Evolutionary conservation across 2,113 vertebrate species (phyloP).

Genomic region (Hippopotamus amphibius): DNA sequence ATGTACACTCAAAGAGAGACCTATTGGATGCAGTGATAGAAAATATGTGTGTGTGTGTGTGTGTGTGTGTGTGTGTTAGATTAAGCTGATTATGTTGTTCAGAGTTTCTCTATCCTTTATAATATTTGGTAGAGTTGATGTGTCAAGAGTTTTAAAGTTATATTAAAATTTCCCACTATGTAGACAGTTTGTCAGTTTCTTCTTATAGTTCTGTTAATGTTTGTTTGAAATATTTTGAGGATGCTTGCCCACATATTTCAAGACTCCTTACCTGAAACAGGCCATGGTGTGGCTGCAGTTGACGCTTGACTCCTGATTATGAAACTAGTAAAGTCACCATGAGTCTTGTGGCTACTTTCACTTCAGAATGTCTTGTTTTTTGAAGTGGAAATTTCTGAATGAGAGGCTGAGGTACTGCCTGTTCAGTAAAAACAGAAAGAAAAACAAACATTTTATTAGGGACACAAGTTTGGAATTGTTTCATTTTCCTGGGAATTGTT

Average conservation of each 20-base stretch:
- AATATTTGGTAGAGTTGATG: conserved; percentile 1
- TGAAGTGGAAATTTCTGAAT: conserved; percentile 54
- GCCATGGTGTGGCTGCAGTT: neutral
- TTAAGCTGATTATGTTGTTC: neutral
- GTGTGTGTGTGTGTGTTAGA: neutral
- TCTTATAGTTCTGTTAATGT: conserved; percentile 1
- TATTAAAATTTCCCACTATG: neutral
- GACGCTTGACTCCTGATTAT: neutral
- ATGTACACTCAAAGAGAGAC: neutral
- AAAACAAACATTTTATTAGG: neutral
- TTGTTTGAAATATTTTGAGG: neutral
- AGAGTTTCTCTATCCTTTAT: neutral
- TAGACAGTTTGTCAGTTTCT: neutral
- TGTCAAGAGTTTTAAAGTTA: neutral
- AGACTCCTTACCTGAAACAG: neutral
- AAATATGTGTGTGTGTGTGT: neutral
- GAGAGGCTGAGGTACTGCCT: conserved; percentile 28
- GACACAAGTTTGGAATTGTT: neutral
- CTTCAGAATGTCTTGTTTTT: conserved; percentile 11
- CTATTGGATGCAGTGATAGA: neutral
- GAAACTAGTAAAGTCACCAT: conserved; percentile 29
- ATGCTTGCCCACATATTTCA: neutral
- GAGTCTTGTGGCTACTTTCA: conserved; percentile 73
- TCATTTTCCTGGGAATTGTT: neutral
- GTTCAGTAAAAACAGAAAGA: neutral